Conservation (phyloP, 1,140 invertebrate species). For the Neotoxoptera formosana region DNA sequence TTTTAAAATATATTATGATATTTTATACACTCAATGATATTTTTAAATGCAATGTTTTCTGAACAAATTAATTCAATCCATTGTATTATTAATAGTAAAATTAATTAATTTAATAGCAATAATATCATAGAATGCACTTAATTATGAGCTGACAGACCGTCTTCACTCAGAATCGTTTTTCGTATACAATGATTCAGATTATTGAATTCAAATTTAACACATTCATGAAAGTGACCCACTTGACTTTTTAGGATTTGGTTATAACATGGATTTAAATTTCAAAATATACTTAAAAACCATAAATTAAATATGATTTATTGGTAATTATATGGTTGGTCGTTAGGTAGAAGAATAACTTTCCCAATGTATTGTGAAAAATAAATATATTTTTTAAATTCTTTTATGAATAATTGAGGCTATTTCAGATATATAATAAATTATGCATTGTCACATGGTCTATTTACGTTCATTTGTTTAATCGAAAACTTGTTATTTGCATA, state of each 20-base stretch:
- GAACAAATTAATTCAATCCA: no score
- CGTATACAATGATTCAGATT: no score
- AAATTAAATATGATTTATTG: constrained; percentile 8
- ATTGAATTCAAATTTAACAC: no score
- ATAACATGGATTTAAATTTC: background rate
- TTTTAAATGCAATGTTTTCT: no score
- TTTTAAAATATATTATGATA: no score
- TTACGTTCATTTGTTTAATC: constrained; percentile 23
- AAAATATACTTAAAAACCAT: background rate
- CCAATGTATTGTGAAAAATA: background rate
- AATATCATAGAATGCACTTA: no score
- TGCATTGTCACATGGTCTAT: constrained; percentile 20
- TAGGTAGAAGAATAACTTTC: constrained; percentile 7
- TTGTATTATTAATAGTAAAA: no score
- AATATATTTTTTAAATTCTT: constrained; percentile 24
- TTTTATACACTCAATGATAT: no score
- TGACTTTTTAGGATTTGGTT: background rate
- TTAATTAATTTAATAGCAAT: no score
- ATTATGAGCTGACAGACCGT: no score
- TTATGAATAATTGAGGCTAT: constrained; percentile 18
- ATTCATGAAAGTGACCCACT: no score
- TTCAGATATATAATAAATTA: background rate
- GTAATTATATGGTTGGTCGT: background rate
- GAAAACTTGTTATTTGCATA: constrained; percentile 34
- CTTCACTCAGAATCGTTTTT: no score